A percentile compares a stretch with the other conserved stretches of the same genome.
Conservation (phyloP, 2,113 vertebrate genomes). For the Hippolais icterina region DNA sequence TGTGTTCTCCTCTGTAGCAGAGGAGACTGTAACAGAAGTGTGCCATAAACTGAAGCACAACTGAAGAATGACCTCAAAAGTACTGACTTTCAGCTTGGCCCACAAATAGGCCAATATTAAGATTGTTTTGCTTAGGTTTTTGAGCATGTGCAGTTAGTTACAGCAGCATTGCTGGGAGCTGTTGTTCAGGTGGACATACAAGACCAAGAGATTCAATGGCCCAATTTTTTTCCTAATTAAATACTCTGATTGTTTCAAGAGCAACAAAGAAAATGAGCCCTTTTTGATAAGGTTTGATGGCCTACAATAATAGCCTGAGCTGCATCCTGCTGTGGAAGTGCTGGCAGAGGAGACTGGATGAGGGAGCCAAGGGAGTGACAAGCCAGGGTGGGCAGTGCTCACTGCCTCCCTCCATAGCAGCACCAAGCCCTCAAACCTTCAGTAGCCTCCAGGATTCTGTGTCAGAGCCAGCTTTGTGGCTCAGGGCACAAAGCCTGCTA, state of each 20-base stretch:
- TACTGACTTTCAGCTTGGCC: not conserved
- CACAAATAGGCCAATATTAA: not conserved
- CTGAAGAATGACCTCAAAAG: not conserved
- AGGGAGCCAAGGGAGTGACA: not conserved
- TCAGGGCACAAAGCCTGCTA: not conserved
- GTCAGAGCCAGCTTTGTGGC: not conserved
- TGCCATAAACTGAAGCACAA: not conserved
- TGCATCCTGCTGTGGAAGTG: not conserved
- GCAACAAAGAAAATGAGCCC: not conserved
- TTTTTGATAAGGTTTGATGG: not conserved
- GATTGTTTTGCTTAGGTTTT: not conserved
- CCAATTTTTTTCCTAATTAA: not conserved
- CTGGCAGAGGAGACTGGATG: not conserved
- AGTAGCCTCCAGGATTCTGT: not conserved
- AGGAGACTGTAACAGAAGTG: not conserved
- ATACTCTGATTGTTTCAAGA: not conserved
- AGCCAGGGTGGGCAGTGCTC: not conserved
- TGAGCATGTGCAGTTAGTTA: not conserved
- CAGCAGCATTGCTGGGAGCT: not conserved
- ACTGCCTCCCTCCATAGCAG: accelerated
- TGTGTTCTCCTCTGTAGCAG: not conserved
- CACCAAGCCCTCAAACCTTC: not conserved
- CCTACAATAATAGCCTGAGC: not conserved
- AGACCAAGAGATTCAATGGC: not conserved
- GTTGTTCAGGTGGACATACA: not conserved